Evolutionary conservation across 2,113 vertebrate species (phyloP), one percentile per base, ranked within the genome.

Genomic region (Ptilorrhoa leucosticta): DNA sequence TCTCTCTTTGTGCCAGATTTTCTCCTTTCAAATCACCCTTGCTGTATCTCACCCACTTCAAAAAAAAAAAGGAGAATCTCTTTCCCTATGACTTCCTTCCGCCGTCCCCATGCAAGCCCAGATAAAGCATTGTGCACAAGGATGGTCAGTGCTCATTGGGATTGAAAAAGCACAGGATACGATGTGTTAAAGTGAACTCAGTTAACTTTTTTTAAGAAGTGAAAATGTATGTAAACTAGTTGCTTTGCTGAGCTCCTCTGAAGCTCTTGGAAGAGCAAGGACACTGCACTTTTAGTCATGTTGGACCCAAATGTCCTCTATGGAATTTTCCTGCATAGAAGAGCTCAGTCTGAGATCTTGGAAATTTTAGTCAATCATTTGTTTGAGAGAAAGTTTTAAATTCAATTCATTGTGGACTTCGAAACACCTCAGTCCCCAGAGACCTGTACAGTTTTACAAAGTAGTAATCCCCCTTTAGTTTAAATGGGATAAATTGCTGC

Each of bases 1-100:
- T 97, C 96, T 97, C 42, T 86, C 90, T 96, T 95, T 96, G 87
- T 96, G 92, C 93, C 89, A 97, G 76, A 60, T 89, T 93, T 96
- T 96, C 75, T 96, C 57, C 45, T 86, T 97, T 94, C 79, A 93
- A 97, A 90, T 96, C 89, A 97, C 73, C 83, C 86, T 81, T 93
- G 79, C 87, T 92, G 30, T 87, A 88, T 78, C 82, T 96, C 85
- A 89, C 31, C 88, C 88, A 87, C 70, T 96, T 97, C 48, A 96
- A 94, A 63, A 53, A 95, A 93, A 94, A 84, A 69, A 85, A 60
- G 63, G 50, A 92, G 80, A 84, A 60, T 80, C 69, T 92, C 64
- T 80, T 81, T 56, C 35, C 65, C 53, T 60, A 2, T 89, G 50
- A 48, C 91, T 89, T 97, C 91, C 90, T 92, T 87, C 89, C 2